phyloP scores from a whole-genome alignment of 2,888 invertebrate species.

The Ernsta delagoae region DNA sequence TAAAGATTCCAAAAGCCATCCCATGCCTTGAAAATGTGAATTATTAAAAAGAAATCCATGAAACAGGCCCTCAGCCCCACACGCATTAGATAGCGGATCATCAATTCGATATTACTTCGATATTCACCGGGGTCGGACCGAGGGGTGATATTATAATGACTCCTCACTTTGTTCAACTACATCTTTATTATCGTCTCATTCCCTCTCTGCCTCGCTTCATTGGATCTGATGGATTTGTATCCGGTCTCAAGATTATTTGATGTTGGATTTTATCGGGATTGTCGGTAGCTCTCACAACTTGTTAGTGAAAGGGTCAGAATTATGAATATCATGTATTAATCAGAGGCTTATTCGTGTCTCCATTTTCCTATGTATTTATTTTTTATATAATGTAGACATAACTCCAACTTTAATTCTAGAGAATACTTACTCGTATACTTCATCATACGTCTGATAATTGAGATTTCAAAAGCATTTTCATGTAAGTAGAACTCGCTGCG shows the following conservation, averaged over 20 bases:
- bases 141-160: slow-evolving; percentile 65
- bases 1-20: not conserved
- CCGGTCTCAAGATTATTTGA: slow-evolving; percentile 21
- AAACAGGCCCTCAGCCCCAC: slow-evolving; percentile 39
- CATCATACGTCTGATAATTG: not conserved
- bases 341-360: not conserved
- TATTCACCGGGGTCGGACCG: slow-evolving; percentile 53
- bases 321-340: not conserved
- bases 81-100: slow-evolving; percentile 49
- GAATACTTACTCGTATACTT: not conserved
- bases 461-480: slow-evolving; percentile 31
- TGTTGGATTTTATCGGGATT: slow-evolving; percentile 25
- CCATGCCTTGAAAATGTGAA: no score
- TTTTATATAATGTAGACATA: not conserved
- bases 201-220: slow-evolving; percentile 50
- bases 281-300: slow-evolving; percentile 14
- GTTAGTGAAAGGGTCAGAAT: slow-evolving; percentile 7
- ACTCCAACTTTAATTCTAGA: not conserved
- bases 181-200: slow-evolving; percentile 58
- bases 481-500: slow-evolving; percentile 15
- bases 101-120: slow-evolving; percentile 58
- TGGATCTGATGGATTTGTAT: slow-evolving; percentile 48
- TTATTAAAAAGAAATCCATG: slow-evolving; percentile 38
- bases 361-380: no score
- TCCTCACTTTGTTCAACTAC: slow-evolving; percentile 55